These are phyloP conservation scores for Numida meleagris DNA, from an alignment of 2,113 vertebrate genomes.

Conservation along the genomic window DNA sequence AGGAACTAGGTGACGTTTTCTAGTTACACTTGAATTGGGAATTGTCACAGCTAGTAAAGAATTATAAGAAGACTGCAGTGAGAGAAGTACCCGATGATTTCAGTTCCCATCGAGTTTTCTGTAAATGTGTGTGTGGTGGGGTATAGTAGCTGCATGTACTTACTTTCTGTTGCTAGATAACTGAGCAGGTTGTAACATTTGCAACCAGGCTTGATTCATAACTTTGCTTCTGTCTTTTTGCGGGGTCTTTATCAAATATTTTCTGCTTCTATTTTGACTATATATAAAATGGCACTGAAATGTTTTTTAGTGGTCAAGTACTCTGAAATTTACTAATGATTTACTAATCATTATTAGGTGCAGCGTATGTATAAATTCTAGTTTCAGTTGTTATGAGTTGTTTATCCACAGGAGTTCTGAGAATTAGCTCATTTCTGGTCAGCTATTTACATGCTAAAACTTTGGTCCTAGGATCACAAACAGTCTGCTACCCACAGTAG, in stretches of 20 bases:
- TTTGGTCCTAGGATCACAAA: background rate
- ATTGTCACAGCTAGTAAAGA: background rate
- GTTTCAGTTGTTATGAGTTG: background rate
- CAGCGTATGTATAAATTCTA: background rate
- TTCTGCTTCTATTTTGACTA: background rate
- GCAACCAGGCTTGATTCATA: background rate
- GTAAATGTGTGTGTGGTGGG: background rate
- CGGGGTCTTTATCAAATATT: background rate
- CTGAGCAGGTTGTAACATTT: background rate
- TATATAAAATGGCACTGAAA: background rate
- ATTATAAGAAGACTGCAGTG: background rate
- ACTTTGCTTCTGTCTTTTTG: background rate
- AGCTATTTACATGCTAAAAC: background rate
- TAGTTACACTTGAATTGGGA: background rate
- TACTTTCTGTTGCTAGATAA: background rate
- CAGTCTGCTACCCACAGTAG: background rate
- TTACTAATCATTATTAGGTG: background rate
- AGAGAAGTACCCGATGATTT: background rate
- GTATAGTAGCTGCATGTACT: background rate
- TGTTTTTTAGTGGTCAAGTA: background rate
- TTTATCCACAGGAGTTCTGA: background rate
- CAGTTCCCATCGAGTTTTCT: background rate
- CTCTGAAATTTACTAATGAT: background rate
- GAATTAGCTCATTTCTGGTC: background rate
- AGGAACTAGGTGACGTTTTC: background rate